Conservation (phyloP, 2,888 invertebrate genomes). For the Lepidonotus clava region DNA sequence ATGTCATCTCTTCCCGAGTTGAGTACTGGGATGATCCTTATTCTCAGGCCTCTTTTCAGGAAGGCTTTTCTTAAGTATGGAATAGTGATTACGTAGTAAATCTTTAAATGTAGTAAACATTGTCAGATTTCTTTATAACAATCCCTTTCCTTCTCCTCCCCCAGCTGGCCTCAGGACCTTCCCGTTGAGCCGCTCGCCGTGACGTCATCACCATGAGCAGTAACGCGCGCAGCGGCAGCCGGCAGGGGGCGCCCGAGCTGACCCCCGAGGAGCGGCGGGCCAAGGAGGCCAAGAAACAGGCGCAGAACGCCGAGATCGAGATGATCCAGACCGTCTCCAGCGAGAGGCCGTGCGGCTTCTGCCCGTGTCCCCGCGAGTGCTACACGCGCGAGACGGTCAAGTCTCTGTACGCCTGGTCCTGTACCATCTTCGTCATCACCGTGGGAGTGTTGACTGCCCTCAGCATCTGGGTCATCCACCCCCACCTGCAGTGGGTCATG, state of each 20-base stretch:
- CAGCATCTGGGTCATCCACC: constrained; percentile 47
- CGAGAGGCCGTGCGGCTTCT: neutral
- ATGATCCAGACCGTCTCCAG: neutral
- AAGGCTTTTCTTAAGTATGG: no score
- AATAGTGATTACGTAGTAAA: no score
- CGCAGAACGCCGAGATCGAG: constrained; percentile 23
- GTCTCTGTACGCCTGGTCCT: constrained; percentile 42
- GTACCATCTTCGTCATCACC: constrained; percentile 37
- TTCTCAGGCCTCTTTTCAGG: no score
- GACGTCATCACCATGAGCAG: neutral
- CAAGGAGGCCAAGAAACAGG: constrained; percentile 45
- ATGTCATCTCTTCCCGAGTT: no score
- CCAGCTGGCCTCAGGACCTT: no score
- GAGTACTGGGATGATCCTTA: no score
- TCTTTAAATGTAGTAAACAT: no score
- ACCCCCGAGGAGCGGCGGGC: constrained; percentile 15
- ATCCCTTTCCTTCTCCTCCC: no score
- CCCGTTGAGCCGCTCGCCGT: neutral
- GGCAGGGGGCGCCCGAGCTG: constrained; percentile 9
- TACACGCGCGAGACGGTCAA: constrained; percentile 42
- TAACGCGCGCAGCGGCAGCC: neutral
- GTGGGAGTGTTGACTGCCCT: constrained; percentile 31
- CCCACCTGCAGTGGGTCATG: constrained; percentile 47
- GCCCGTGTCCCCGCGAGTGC: constrained; percentile 33
- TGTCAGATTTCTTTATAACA: no score